Evolutionary conservation across 1,140 invertebrate genomes (phyloP), one percentile per base, ranked within the genome.

Genomic region (Trissolcus basalis): DNA sequence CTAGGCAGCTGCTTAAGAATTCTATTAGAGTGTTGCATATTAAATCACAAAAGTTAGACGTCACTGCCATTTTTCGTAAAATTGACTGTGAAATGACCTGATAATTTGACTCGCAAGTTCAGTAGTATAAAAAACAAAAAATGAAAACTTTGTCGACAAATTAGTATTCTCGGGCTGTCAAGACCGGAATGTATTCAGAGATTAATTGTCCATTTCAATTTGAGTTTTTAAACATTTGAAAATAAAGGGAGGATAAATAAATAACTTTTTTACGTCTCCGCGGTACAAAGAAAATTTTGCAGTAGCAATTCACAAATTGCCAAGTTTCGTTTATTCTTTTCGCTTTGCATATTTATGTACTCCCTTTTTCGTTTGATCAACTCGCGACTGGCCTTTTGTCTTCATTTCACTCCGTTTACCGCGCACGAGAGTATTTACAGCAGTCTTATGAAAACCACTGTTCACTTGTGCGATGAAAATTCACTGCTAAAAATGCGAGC

Each of bases 1-100:
- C 55, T 43, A 39, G 35, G 47, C 7, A 13, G 16, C 60, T 73
- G 36, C 35, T 73, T 36, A 73, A 65, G 49, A 65, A 73, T 65
- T 73, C 69, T 54, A 60, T 60, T 65, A 65, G 54, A 54, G 59
- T 65, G 48, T 64, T 65, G 69, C 60, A 73, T 73, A 64, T 53
- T 59, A 72, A 64, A 72, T 72, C 35, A 39, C 32, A 14, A 3
- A 45, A 56, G 16, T 56, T 61, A 39, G 36, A 12, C 4, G 27
- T 35, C 27, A 35, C 51, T 50, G 16, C 3, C 14, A 27, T 61
- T 63, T 53, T 35, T 43, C 12, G 15, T 27, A 33, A 54, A 54
- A 27, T 27, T 27, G 19, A 27, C 19, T 48, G 35, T 14, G 27
- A 49, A 36, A 60, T 49, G 11, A 27, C 13, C 39, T 19, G 5